phyloP scores from a whole-genome alignment of 1,140 invertebrate species.

The Drosophila santomea region DNA sequence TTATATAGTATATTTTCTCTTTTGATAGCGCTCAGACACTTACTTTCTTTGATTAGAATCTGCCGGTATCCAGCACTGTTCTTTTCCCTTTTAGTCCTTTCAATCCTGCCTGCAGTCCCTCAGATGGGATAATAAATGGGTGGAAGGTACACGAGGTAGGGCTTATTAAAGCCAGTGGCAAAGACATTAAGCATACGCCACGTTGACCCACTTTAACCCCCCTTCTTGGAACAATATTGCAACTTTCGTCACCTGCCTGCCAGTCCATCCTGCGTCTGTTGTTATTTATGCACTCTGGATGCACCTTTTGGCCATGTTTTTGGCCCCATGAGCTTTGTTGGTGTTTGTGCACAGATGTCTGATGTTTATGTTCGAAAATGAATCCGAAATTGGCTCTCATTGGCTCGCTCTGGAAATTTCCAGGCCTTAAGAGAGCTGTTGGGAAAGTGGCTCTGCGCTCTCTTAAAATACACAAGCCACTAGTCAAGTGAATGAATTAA shows the following conservation, averaged over 20 bases:
- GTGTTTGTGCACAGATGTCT: constrained; percentile 13
- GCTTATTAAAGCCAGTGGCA: constrained; percentile 51
- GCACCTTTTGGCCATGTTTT: constrained; percentile 56
- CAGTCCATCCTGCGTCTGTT: constrained; percentile 32
- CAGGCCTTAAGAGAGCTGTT: constrained; percentile 22
- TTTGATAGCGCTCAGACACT: constrained; percentile 55
- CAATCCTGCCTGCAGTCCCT: background rate
- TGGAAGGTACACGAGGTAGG: background rate
- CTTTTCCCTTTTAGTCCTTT: constrained; percentile 33
- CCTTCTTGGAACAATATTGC: constrained; percentile 33
- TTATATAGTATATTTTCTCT: constrained; percentile 46
- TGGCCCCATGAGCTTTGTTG: constrained; percentile 26
- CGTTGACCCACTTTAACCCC: constrained; percentile 48
- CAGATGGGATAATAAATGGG: background rate
- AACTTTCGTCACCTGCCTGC: constrained; percentile 36
- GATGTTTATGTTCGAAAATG: constrained; percentile 66
- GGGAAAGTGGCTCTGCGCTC: background rate
- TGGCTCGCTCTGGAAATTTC: constrained; percentile 50
- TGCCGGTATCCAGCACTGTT: constrained; percentile 44
- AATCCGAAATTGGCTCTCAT: constrained; percentile 32
- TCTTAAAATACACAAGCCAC: constrained; percentile 1
- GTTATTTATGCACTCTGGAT: constrained; percentile 39
- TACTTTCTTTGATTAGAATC: constrained; percentile 69
- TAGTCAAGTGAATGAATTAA: background rate
- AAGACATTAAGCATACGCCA: constrained; percentile 56